Evolutionary conservation across 2,113 vertebrate species (phyloP), one percentile per base, ranked within the genome.

Genomic region (Pygoscelis antarcticus): DNA sequence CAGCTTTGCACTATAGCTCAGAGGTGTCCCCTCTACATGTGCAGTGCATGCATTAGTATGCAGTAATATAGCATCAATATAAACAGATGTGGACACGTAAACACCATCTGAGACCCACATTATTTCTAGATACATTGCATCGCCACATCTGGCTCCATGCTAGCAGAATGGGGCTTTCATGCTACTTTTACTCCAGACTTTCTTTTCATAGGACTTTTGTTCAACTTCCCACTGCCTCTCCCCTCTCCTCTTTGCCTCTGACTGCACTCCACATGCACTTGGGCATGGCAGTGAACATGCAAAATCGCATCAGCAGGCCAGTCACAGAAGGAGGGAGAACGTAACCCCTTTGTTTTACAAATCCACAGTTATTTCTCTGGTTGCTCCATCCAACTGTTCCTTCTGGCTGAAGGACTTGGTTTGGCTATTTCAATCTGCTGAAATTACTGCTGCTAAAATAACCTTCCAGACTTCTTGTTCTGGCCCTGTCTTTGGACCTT

Each of bases 161-260:
- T 85, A 68, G 57, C 54, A 78, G 88, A 89, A 64, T 4, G 19
- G 40, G 51, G 32, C 69, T 97, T 96, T 93, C 86, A 87, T 95
- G 83, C 80, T 96, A 92, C 95, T 96, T 95, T 95, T 95, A 90
- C 22, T 87, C 30, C 60, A 89, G 86, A 57, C 47, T 90, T 96
- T 89, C 76, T 51, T 90, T 81, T 78, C 82, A 51, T 10, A 66
- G 58, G 34, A 58, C 76, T 83, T 92, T 55, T 86, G 40, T 93
- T 86, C 61, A 36, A 71, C 54, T 92, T 92, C 88, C 83, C 68
- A 44, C 64, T 51, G 62, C 46, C 22, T 58, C 36, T 70, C 16
- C 57, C 46, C 70, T 36, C 44, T 77, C 68, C 46, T 76, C 36
- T 64, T 64, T 82, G 90, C 54, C 40, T 90, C 75, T 62, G 60